Evolutionary conservation across 2,113 vertebrate species (phyloP).

Genomic region (Melanerpes aurifrons): DNA sequence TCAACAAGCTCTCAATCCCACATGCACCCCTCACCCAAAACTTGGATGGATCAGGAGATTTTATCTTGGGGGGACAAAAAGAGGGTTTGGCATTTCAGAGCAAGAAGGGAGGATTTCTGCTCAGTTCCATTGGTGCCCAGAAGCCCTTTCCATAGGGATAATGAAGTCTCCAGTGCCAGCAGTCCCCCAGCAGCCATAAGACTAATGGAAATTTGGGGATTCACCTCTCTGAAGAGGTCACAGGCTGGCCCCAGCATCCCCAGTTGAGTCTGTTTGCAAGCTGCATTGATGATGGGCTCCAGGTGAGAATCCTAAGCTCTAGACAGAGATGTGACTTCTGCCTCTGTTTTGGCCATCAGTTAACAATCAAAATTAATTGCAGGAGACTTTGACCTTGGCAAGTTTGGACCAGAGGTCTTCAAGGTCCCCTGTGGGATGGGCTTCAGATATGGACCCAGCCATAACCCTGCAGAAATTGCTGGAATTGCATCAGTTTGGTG

Average conservation of each 20-base stretch:
- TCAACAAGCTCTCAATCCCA: not conserved
- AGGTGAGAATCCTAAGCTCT: too few relatives aligned
- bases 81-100: not conserved
- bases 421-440: not conserved
- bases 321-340: too few relatives aligned
- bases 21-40: fast-evolving
- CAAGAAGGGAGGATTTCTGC: not conserved
- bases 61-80: not conserved
- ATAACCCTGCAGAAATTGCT: fast-evolving
- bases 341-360: fast-evolving
- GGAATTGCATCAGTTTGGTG: not conserved
- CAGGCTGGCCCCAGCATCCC: fast-evolving
- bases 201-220: not conserved
- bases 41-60: fast-evolving
- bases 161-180: fast-evolving
- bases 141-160: not conserved
- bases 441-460: not conserved
- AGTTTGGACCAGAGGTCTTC: fast-evolving
- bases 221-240: not conserved
- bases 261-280: not conserved
- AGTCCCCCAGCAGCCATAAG: too few relatives aligned
- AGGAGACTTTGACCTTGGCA: too few relatives aligned
- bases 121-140: fast-evolving
- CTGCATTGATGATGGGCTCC: not conserved
- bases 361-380: not conserved